Percentiles rank a stretch among this genome's conserved stretches.
phyloP scores from a whole-genome alignment of 2,797 vertebrate species.

The Neostethus bicornis region DNA sequence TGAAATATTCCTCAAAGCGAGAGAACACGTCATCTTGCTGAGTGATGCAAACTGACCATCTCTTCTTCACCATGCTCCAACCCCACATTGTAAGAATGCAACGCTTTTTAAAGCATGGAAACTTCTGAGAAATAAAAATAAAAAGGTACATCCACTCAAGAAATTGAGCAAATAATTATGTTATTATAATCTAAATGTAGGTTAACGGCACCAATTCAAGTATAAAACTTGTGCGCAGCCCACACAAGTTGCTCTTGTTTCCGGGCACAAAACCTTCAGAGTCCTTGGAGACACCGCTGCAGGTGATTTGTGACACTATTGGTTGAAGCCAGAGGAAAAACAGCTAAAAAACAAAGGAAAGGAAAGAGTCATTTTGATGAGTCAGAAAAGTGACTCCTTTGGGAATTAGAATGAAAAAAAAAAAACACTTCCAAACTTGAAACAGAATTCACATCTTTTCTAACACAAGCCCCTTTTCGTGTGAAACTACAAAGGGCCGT shows the following conservation, averaged over 20 bases:
- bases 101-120: neutral
- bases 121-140: neutral
- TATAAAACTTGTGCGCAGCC: slow-evolving; percentile 19
- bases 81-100: slow-evolving; percentile 19
- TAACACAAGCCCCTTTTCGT: slow-evolving; percentile 28
- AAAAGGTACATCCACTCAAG: slow-evolving; percentile 6
- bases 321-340: slow-evolving; percentile 9
- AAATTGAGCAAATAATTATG: slow-evolving; percentile 9
- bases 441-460: slow-evolving; percentile 53
- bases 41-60: slow-evolving; percentile 72
- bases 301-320: slow-evolving; percentile 50
- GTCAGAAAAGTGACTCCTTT: slow-evolving; percentile 50
- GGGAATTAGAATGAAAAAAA: slow-evolving; percentile 12
- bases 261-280: slow-evolving; percentile 22
- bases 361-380: slow-evolving; percentile 55
- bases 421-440: slow-evolving; percentile 51
- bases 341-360: slow-evolving; percentile 41
- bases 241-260: slow-evolving; percentile 19
- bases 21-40: slow-evolving; percentile 57
- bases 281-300: slow-evolving; percentile 40
- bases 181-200: neutral
- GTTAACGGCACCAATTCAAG: slow-evolving; percentile 7
- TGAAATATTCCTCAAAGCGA: slow-evolving; percentile 68
- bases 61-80: slow-evolving; percentile 44
- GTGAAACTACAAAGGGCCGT: slow-evolving; percentile 72